phyloP scores from a whole-genome alignment of 2,113 vertebrate genomes.

The Gallinago media region DNA sequence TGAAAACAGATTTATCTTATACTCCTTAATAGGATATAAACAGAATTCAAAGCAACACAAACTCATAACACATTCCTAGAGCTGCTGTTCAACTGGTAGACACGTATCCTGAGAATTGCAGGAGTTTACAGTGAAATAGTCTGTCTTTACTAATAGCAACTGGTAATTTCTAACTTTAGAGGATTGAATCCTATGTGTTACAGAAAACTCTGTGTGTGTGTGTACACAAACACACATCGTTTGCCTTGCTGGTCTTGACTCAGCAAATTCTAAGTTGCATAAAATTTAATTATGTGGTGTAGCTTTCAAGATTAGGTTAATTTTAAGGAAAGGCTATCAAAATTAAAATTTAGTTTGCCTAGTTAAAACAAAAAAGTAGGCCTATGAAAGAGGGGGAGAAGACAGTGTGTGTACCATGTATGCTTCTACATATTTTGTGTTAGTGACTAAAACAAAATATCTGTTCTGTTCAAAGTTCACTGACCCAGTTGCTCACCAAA shows the following conservation, averaged over 20 bases:
- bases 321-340: neutral
- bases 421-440: neutral
- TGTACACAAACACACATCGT: neutral
- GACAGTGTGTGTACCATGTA: neutral
- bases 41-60: neutral
- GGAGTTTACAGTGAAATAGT: neutral
- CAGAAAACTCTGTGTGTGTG: neutral
- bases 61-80: neutral
- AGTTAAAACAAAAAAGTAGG: neutral
- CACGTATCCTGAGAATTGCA: neutral
- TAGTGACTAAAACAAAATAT: neutral
- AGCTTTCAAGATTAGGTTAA: neutral
- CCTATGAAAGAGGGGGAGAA: neutral
- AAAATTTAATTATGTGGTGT: neutral
- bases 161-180: neutral
- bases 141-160: neutral
- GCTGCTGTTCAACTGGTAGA: neutral
- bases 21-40: neutral
- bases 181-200: neutral
- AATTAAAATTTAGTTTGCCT: neutral
- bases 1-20: neutral
- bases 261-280: neutral
- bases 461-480: neutral
- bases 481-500: neutral
- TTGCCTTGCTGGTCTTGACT: neutral